phyloP scores from a whole-genome alignment of 2,797 vertebrate species.

The Lepilemur septentrionalis region DNA sequence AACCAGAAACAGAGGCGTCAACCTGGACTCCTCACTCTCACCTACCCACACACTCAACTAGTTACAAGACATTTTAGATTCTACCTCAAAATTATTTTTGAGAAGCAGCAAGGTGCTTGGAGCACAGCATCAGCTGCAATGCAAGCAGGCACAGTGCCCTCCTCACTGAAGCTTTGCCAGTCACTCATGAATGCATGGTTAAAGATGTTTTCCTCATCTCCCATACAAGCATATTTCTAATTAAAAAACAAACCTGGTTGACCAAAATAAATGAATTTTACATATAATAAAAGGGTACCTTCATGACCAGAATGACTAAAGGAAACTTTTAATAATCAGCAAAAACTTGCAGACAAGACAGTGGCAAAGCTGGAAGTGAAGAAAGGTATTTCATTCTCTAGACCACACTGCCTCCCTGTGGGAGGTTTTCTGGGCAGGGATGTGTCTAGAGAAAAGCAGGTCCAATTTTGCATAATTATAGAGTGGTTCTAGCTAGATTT shows the following conservation, averaged over 20 bases:
- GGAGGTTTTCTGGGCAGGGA: constrained; percentile 37
- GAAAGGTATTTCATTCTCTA: constrained; percentile 35
- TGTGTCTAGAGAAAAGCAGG: background rate
- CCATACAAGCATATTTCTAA: background rate
- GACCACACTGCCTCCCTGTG: constrained; percentile 75
- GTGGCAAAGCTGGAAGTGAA: background rate
- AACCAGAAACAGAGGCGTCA: background rate
- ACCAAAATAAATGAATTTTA: background rate
- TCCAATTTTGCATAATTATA: background rate
- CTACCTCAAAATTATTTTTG: background rate
- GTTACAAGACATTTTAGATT: background rate
- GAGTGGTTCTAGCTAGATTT: background rate
- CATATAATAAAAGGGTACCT: background rate
- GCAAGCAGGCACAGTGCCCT: fast-evolving
- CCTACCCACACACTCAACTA: background rate
- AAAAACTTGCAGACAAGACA: background rate
- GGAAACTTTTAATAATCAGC: background rate
- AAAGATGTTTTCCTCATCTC: background rate
- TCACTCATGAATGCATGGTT: too few species aligned
- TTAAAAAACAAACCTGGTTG: background rate
- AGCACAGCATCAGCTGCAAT: background rate
- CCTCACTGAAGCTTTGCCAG: background rate
- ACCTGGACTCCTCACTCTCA: background rate
- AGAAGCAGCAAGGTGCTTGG: background rate
- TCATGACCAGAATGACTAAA: background rate